A percentile compares a stretch with the other conserved stretches of the same genome.
Conservation (phyloP, 2,113 vertebrate species). For the Myotis davidii region DNA sequence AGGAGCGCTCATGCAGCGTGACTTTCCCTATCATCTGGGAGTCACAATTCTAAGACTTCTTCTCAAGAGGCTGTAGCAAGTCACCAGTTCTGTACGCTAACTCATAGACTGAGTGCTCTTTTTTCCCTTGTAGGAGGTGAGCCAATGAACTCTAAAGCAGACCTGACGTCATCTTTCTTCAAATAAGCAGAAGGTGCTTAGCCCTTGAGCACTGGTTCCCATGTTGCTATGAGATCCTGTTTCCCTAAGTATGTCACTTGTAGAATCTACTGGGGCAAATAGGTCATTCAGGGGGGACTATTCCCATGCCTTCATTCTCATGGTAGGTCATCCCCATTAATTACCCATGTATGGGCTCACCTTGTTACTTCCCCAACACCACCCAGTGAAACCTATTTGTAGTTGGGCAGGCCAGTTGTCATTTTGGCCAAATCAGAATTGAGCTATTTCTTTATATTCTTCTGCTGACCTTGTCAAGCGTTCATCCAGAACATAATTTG, state of each 20-base stretch:
- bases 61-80: background rate
- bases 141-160: background rate
- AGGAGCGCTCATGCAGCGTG: fast-evolving
- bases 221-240: background rate
- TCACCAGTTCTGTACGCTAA: background rate
- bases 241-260: background rate
- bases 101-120: background rate
- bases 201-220: background rate
- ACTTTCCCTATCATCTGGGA: background rate
- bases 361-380: background rate
- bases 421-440: constrained; percentile 23
- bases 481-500: constrained; percentile 33
- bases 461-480: background rate
- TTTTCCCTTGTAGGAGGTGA: background rate
- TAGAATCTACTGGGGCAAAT: background rate
- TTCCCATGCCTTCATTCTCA: background rate
- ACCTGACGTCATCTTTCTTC: background rate
- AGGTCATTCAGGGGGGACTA: background rate
- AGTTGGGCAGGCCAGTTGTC: background rate
- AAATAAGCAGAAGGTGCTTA: background rate
- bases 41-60: background rate
- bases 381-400: background rate
- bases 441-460: background rate
- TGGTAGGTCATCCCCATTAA: background rate
- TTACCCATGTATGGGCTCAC: background rate